Base-by-base conservation (phyloP, 2,888 invertebrate species). In the Noctua fimbriata region DNA sequence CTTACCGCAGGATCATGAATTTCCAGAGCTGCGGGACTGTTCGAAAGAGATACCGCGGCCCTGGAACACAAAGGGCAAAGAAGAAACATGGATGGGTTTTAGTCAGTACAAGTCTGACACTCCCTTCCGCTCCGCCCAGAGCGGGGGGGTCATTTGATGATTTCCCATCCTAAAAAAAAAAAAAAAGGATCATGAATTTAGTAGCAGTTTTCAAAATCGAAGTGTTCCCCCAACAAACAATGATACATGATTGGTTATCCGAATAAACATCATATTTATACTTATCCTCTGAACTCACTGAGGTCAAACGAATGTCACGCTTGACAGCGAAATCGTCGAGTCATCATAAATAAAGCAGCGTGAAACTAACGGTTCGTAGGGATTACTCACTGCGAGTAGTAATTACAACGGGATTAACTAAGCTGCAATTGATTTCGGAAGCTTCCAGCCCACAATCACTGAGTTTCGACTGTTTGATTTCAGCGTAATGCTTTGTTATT, bases 321-420 rank as follows among this genome's bases (percentile, higher is more conserved):
- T 52, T 73, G 76, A 73, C 76, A 84, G 60, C 76, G 72, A 72
- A 81, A 84, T 72, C 36, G 69, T 66, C 63, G 28, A 78, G 67
- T 77, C 84, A 79, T 80, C 79, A 86, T 90, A 90, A 91, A 90
- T 90, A 89, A 84, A 86, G 83, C 82, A 80, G 87, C 81, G 71
- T 83, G 76, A 70, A 82, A 84, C 78, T 72, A 76, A 84, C 58
- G 47, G 69, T 58, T 88, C 80, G 69, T 49, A 77, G 82, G 87
- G 88, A 91, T 92, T 92, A 92, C 91, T 88, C 87, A 89, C 87
- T 82, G 89, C 88, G 81, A 88, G 82, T 87, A 84, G 90, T 92
- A 91, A 92, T 93, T 92, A 93, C 89, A 86, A 84, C 82, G 24
- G 78, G 90, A 92, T 92, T 91, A 91, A 89, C 89, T 89, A 88